These are phyloP conservation scores for Ophion obscuratus DNA, from an alignment of 2,888 invertebrate genomes.

Conservation along the genomic window DNA sequence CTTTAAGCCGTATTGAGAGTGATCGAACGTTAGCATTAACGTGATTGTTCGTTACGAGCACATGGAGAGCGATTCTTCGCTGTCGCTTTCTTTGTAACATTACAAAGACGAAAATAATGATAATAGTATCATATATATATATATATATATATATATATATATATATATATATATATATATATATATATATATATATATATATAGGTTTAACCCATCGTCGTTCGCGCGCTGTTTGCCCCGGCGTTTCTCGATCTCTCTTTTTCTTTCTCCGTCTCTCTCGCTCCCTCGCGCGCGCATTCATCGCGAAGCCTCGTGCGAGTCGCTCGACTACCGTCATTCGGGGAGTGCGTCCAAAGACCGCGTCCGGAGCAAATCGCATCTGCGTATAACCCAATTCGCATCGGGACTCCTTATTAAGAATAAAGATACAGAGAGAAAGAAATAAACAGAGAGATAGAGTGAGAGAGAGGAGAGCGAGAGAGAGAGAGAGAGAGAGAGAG, in stretches of 20 bases:
- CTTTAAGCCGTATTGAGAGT: too few species aligned
- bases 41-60: too few species aligned
- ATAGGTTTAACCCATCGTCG: not conserved
- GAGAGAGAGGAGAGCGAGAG: not conserved
- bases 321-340: conserved; percentile 22
- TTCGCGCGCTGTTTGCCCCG: conserved; percentile 28
- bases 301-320: conserved; percentile 24
- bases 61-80: too few species aligned
- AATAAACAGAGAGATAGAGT: not conserved
- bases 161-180: conserved; percentile 1
- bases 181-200: conserved; percentile 4
- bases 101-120: conserved; percentile 8
- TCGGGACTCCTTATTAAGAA: not conserved
- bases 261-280: not conserved
- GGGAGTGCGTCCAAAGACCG: conserved; percentile 16
- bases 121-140: not conserved
- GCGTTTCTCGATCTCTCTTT: conserved; percentile 14
- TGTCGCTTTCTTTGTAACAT: not conserved
- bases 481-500: not conserved
- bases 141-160: conserved; percentile 9
- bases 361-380: conserved; percentile 9
- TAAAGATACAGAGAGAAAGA: not conserved
- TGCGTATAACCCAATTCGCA: not conserved
- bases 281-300: conserved; percentile 17
- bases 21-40: too few species aligned